Conservation (phyloP, 1,140 invertebrate genomes). For the Diachasma alloeum region DNA sequence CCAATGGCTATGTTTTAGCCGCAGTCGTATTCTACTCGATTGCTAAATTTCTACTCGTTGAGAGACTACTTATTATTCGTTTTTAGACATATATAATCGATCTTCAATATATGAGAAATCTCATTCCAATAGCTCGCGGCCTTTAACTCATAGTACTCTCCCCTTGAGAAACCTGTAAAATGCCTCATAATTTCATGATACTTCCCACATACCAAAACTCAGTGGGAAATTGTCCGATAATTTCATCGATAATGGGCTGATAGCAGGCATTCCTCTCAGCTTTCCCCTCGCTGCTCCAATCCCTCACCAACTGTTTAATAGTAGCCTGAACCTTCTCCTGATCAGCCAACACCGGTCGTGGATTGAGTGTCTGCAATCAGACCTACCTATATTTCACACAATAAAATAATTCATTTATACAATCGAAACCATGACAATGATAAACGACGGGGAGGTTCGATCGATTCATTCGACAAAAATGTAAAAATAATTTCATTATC, state of each 20-base stretch:
- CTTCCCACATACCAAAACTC: slow-evolving; percentile 58
- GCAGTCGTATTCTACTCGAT: no score
- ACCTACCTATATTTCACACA: slow-evolving; percentile 46
- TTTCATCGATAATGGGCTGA: slow-evolving; percentile 87
- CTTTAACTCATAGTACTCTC: no score
- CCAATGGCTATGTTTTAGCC: no score
- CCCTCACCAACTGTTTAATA: slow-evolving; percentile 93
- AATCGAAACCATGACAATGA: background rate
- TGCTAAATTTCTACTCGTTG: no score
- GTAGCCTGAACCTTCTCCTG: slow-evolving; percentile 91
- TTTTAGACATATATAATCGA: no score
- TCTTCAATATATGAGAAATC: no score
- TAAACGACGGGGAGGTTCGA: no score
- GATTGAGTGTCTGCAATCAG: slow-evolving; percentile 53
- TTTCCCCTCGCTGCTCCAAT: slow-evolving; percentile 90
- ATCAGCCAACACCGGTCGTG: slow-evolving; percentile 65
- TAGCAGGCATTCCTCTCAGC: slow-evolving; percentile 89
- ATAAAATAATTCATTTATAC: slow-evolving; percentile 37
- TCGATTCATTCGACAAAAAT: background rate
- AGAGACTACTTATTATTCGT: no score
- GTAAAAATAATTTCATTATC: background rate
- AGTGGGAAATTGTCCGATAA: slow-evolving; percentile 77
- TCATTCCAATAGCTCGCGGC: no score
- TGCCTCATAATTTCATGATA: no score
- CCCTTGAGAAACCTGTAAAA: no score